A percentile compares a stretch with the other conserved stretches of the same genome.
These are phyloP conservation scores for Scaptomyza parva DNA, from an alignment of 2,888 invertebrate species.

Conservation along the genomic window DNA sequence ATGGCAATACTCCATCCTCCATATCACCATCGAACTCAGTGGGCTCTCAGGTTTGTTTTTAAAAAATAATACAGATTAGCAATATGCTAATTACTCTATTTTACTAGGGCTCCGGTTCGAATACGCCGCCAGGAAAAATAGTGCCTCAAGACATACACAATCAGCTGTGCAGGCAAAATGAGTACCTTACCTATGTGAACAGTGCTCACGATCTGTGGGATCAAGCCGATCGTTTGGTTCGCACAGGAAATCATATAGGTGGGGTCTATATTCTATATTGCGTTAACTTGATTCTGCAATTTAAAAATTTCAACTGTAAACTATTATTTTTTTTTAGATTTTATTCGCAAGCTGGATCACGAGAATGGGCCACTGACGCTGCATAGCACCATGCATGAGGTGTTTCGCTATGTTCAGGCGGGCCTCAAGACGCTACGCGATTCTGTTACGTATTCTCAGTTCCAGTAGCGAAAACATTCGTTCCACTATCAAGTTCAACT, in stretches of 20 bases:
- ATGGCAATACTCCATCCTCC: conserved; percentile 90
- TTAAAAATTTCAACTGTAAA: neutral
- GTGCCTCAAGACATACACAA: conserved; percentile 88
- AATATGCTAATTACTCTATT: neutral
- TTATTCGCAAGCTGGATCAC: conserved; percentile 95
- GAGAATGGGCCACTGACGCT: conserved; percentile 94
- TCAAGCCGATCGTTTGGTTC: conserved; percentile 92
- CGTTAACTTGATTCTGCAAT: neutral
- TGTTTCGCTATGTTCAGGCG: conserved; percentile 92
- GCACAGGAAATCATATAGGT: conserved; percentile 93
- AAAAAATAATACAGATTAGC: conserved; percentile 3
- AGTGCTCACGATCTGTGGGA: conserved; percentile 97
- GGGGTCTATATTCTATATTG: conserved; percentile 70
- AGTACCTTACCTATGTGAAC: conserved; percentile 91
- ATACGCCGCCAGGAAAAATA: conserved; percentile 85
- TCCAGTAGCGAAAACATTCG: conserved; percentile 56
- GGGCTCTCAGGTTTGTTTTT: conserved; percentile 85
- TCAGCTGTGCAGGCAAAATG: conserved; percentile 92
- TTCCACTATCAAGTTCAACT: conserved; percentile 36
- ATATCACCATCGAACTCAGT: conserved; percentile 95
- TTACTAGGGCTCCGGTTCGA: conserved; percentile 85
- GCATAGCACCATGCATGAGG: conserved; percentile 94
- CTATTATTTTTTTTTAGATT: conserved; percentile 87
- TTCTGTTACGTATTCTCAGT: conserved; percentile 75
- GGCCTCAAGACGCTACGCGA: conserved; percentile 84